A percentile compares a stretch with the other conserved stretches of the same genome.
phyloP scores from a whole-genome alignment of 2,113 vertebrate genomes.

The Okapia johnstoni region DNA sequence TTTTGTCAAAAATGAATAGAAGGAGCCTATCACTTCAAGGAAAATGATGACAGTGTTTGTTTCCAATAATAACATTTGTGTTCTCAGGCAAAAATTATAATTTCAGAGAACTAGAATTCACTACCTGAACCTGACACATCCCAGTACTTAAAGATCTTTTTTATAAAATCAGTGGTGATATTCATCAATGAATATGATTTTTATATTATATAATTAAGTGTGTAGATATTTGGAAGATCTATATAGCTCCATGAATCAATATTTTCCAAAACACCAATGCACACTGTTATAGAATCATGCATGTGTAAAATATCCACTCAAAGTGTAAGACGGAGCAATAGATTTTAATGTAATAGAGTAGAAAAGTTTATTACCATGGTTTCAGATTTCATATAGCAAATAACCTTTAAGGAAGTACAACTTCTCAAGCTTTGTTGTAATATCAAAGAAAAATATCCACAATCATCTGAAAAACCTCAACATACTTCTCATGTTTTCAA shows the following conservation, averaged over 20 bases:
- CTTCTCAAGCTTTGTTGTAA: not conserved
- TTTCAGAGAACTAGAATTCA: not conserved
- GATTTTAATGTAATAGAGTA: not conserved
- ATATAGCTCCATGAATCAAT: not conserved
- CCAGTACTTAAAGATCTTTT: not conserved
- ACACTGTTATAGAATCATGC: not conserved
- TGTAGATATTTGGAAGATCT: not conserved
- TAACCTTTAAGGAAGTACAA: not conserved
- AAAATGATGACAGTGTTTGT: not conserved
- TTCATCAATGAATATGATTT: not conserved
- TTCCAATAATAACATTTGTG: not conserved
- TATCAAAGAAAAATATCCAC: not conserved
- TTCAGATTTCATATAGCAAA: not conserved
- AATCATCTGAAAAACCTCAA: not conserved
- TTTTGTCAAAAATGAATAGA: not conserved
- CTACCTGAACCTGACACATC: not conserved
- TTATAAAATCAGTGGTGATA: not conserved
- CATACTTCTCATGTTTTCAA: not conserved
- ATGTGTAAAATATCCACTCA: not conserved
- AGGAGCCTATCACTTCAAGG: not conserved
- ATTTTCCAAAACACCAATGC: not conserved
- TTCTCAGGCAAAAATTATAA: not conserved
- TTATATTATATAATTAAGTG: not conserved
- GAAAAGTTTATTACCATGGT: not conserved
- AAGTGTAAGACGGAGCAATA: not conserved